Base-by-base conservation (phyloP, 2,113 vertebrate species). In the Gyps fulvus region DNA sequence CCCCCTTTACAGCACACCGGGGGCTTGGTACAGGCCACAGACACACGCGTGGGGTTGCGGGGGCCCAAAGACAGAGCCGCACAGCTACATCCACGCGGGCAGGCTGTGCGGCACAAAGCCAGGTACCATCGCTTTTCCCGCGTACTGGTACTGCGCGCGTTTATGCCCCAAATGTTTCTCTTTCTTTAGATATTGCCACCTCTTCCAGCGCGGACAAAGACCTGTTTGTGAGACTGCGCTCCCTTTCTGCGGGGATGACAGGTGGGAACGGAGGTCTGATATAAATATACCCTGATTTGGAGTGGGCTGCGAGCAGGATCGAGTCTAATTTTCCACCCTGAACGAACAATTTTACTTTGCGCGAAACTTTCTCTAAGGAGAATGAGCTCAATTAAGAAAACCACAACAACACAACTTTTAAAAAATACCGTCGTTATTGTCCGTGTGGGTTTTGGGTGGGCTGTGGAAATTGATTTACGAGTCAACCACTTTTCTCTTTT, bases 381-480 rank as follows among this genome's bases (percentile, higher is more conserved):
- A 90, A 94, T 73, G 58, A 93, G 63, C 85, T 94, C 95, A 96
- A 96, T 96, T 91, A 96, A 97, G 93, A 93, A 96, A 96, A 94
- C 61, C 93, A 96, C 89, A 94, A 95, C 95, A 96, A 65, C 95
- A 76, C 89, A 94, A 96, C 91, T 96, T 96, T 96, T 67, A 32
- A 94, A 89, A 97, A 96, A 96, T 69, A 86, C 89, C 38, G 3
- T 72, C 0, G n/a, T 94, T 79, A 90, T 91, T 98, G 97, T 97
- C 93, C 86, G 3, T 98, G 98, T 95, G 96, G 97, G 98, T 98
- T 98, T 98, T 98, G 98, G 98, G 98, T 98, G 98, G 98, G 98
- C 98, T 98, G 97, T 98, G 98, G 97, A 98, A 98, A 98, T 98
- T 98, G 98, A 98, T 98, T 98, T 98, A 98, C 96, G 94, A 99